A percentile compares a stretch with the other conserved stretches of the same genome.
Conservation (phyloP, 2,888 invertebrate genomes). For the Melanostoma scalare region DNA sequence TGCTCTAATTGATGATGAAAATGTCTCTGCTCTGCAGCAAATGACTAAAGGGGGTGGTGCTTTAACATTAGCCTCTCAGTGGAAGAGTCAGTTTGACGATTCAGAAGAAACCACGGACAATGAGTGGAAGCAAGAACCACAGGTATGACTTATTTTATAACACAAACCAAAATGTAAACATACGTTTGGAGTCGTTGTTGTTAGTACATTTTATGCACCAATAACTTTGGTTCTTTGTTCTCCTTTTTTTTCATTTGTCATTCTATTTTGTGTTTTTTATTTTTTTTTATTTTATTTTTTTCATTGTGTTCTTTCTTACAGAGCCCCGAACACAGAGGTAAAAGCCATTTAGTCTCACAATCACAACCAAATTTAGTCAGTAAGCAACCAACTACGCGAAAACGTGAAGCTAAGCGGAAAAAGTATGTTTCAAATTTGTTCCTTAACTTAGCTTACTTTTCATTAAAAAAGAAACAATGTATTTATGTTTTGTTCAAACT, state of each 20-base stretch:
- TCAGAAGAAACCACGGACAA: conserved; percentile 97
- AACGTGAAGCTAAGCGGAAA: conserved; percentile 74
- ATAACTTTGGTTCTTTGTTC: conserved; percentile 20
- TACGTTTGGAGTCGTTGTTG: conserved; percentile 20
- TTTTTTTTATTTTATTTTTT: conserved; percentile 39
- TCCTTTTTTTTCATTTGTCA: not conserved
- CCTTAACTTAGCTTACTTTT: conserved; percentile 18
- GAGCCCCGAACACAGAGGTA: conserved; percentile 82
- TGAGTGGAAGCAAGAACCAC: conserved; percentile 94
- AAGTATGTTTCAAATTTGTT: conserved; percentile 70
- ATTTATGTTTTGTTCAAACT: conserved; percentile 12
- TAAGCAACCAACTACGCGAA: conserved; percentile 74
- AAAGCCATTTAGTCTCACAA: conserved; percentile 78
- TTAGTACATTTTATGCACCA: conserved; percentile 20
- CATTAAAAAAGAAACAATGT: not conserved
- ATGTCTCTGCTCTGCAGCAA: conserved; percentile 93
- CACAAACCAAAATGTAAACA: not conserved
- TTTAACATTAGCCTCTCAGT: conserved; percentile 94
- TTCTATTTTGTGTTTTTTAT: conserved; percentile 28
- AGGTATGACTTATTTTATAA: conserved; percentile 75
- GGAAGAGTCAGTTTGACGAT: conserved; percentile 98
- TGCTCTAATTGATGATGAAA: conserved; percentile 96
- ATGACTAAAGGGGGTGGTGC: conserved; percentile 94
- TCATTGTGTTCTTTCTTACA: conserved; percentile 74
- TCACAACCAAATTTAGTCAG: conserved; percentile 79